phyloP scores from a whole-genome alignment of 2,113 vertebrate genomes.

The Cyanistes caeruleus region DNA sequence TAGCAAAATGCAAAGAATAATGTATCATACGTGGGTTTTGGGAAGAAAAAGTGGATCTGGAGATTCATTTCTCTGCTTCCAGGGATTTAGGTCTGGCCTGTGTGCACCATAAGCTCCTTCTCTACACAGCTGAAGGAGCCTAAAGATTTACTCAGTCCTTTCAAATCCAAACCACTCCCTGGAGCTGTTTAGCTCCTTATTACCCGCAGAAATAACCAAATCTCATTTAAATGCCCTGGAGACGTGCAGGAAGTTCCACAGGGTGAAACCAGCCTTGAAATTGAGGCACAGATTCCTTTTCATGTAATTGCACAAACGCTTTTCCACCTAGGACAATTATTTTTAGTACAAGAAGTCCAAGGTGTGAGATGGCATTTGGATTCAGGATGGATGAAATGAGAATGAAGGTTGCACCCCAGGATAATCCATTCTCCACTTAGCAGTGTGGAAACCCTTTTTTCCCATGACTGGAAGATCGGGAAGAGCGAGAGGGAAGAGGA shows the following conservation, averaged over 20 bases:
- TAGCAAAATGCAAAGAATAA: background rate
- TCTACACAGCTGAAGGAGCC: background rate
- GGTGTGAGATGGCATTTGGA: background rate
- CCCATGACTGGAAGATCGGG: background rate
- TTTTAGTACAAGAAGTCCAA: background rate
- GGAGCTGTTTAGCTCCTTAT: background rate
- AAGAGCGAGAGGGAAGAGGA: background rate
- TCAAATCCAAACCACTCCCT: background rate
- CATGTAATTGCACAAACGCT: accelerated
- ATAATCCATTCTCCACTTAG: background rate
- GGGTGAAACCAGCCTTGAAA: background rate
- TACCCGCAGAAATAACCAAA: background rate
- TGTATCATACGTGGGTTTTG: accelerated
- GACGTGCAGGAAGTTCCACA: accelerated
- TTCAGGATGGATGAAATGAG: background rate
- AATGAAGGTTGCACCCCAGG: background rate
- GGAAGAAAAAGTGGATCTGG: background rate
- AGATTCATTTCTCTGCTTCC: background rate
- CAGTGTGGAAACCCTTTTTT: background rate
- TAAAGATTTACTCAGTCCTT: background rate
- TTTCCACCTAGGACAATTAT: too few relatives aligned
- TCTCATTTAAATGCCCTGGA: background rate
- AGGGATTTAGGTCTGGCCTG: background rate
- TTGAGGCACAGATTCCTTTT: background rate
- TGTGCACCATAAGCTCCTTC: accelerated